phyloP scores from a whole-genome alignment of 2,797 vertebrate genomes.

The Thaleichthys pacificus region DNA sequence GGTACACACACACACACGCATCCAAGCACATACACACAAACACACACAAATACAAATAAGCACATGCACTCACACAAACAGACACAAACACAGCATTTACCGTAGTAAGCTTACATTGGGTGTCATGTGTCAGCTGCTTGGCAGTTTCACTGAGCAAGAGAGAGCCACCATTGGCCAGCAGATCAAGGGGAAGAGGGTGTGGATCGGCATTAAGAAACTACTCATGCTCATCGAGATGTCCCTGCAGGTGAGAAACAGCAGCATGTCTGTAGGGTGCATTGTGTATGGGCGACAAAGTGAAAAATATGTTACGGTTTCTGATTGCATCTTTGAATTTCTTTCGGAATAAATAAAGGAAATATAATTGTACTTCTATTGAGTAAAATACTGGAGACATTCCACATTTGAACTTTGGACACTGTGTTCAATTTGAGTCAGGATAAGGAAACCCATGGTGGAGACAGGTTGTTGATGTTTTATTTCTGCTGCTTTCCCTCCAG shows the following conservation, averaged over 20 bases:
- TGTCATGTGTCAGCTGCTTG: slow-evolving; percentile 80
- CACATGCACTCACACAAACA: slow-evolving; percentile 10
- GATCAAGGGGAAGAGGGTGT: slow-evolving; percentile 88
- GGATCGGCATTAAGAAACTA: slow-evolving; percentile 98
- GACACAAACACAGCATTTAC: background rate
- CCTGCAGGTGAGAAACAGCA: slow-evolving; percentile 79
- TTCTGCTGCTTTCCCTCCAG: slow-evolving; percentile 59
- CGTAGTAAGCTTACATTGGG: background rate
- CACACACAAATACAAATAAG: background rate
- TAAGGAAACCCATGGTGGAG: background rate
- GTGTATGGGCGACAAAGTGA: background rate
- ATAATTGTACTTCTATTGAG: no score
- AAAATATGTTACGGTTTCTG: no score
- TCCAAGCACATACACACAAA: slow-evolving; percentile 6
- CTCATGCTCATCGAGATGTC: slow-evolving; percentile 98
- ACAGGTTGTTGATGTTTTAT: slow-evolving; percentile 7
- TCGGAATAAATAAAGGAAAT: no score
- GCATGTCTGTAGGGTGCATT: background rate
- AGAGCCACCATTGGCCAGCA: slow-evolving; percentile 85
- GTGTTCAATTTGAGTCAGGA: background rate
- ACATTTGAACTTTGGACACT: background rate
- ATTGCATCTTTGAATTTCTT: no score
- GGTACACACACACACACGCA: slow-evolving; percentile 66
- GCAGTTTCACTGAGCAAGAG: slow-evolving; percentile 93
- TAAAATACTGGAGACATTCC: background rate